Conservation (phyloP, 2,113 vertebrate genomes). For the Limanda limanda region DNA sequence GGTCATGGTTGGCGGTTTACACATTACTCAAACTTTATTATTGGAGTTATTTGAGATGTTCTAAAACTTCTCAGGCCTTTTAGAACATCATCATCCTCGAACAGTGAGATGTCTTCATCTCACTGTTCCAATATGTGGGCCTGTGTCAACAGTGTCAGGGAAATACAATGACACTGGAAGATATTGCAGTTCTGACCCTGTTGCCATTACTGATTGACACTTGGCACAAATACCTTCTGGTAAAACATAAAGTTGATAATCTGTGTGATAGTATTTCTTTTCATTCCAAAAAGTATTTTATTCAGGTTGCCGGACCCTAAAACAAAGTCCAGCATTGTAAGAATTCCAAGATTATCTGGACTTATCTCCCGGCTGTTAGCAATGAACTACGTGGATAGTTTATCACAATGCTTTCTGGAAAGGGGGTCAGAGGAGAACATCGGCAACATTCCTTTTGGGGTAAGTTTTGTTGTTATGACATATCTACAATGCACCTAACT, state of each 20-base stretch:
- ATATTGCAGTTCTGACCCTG: neutral
- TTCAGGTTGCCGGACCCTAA: constrained; percentile 27
- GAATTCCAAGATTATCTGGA: constrained; percentile 45
- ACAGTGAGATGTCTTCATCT: no score
- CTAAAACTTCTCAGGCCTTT: no score
- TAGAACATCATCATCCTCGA: no score
- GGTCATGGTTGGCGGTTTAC: no score
- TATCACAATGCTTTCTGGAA: constrained; percentile 14
- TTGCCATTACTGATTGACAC: neutral
- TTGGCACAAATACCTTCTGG: neutral
- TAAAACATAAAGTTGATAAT: neutral
- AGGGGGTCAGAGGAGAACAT: neutral
- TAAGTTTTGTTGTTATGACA: neutral
- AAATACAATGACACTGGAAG: neutral
- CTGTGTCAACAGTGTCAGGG: no score
- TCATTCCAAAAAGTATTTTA: constrained; percentile 2
- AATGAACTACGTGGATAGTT: constrained; percentile 5
- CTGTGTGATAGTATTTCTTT: no score
- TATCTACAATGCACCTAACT: neutral
- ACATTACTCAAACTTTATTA: no score
- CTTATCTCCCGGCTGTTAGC: constrained; percentile 46
- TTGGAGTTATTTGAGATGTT: no score
- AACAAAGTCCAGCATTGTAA: constrained; percentile 56
- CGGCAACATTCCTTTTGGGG: neutral
- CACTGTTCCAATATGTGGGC: no score